phyloP scores from a whole-genome alignment of 2,888 invertebrate genomes.

The Actias luna region DNA sequence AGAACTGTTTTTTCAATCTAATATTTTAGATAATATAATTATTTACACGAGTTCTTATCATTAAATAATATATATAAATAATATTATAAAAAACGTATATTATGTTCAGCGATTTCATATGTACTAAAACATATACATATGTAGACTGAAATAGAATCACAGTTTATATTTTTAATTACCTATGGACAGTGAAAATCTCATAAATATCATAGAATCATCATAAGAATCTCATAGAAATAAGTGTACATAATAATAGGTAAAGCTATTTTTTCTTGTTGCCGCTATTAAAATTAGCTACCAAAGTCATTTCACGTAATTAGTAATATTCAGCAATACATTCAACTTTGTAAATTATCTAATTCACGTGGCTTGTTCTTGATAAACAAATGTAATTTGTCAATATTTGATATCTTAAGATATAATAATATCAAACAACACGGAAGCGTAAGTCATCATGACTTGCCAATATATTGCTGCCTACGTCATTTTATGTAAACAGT shows the following conservation, averaged over 20 bases:
- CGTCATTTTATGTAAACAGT: not conserved
- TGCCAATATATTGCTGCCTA: not conserved
- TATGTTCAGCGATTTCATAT: too few relatives aligned
- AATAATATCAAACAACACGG: not conserved
- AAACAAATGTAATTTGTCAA: not conserved
- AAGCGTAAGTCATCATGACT: not conserved
- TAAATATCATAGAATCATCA: too few relatives aligned
- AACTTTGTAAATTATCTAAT: not conserved
- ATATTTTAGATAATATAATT: not conserved
- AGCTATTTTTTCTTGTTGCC: too few relatives aligned
- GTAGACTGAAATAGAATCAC: too few relatives aligned
- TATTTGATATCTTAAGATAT: not conserved
- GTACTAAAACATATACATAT: too few relatives aligned
- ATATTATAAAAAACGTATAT: too few relatives aligned
- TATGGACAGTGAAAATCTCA: too few relatives aligned
- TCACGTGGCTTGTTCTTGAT: not conserved
- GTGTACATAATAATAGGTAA: too few relatives aligned
- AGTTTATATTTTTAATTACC: too few relatives aligned
- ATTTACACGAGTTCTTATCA: not conserved
- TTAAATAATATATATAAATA: not conserved
- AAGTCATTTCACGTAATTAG: not conserved
- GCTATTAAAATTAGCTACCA: not conserved
- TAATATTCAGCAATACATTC: not conserved
- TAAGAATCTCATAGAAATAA: too few relatives aligned
- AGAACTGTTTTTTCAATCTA: too few relatives aligned